These are phyloP conservation scores for Triplophysa dalaica DNA, from an alignment of 2,113 vertebrate species.

Conservation along the genomic window DNA sequence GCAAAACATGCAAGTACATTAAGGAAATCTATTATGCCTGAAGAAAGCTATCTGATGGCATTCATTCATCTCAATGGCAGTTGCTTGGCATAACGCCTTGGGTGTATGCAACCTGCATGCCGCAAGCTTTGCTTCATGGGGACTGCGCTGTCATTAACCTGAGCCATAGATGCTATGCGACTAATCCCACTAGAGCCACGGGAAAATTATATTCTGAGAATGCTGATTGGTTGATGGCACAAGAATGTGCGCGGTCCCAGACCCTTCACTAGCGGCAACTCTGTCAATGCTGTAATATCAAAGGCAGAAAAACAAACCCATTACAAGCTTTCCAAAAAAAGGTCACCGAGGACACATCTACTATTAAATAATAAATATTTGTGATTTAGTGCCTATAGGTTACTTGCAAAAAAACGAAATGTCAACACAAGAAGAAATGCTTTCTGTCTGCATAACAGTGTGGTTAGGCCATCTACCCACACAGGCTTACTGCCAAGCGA, in stretches of 20 bases:
- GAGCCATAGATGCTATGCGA: neutral
- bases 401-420: neutral
- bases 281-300: no score
- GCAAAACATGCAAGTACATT: constrained; percentile 14
- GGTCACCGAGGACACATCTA: neutral
- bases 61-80: neutral
- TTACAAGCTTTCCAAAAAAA: no score
- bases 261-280: neutral
- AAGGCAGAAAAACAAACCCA: no score
- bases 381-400: neutral
- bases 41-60: neutral
- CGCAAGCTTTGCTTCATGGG: neutral
- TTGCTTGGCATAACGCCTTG: neutral
- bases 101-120: neutral
- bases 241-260: neutral
- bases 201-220: neutral
- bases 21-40: neutral
- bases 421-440: neutral
- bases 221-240: neutral
- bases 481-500: neutral
- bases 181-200: neutral
- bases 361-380: neutral
- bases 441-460: neutral
- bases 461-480: neutral
- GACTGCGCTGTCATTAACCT: neutral